Conservation (phyloP, 2,113 vertebrate genomes). For the Barbus barbus region DNA sequence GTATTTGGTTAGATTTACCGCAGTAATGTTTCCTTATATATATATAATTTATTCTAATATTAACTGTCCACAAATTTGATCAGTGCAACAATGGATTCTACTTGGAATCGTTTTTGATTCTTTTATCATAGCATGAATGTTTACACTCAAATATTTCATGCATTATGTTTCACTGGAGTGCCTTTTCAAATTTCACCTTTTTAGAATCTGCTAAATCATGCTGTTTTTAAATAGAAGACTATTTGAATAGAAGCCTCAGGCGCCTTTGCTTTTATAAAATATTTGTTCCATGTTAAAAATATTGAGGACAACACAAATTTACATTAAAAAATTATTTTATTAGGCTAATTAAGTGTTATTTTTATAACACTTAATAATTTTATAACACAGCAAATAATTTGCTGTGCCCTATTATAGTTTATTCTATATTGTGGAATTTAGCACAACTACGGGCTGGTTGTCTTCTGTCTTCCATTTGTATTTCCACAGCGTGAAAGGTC, state of each 20-base stretch:
- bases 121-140: constrained; percentile 13
- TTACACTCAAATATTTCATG: constrained; percentile 9
- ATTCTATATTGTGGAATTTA: too few relatives aligned
- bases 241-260: too few relatives aligned
- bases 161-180: not conserved
- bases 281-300: not conserved
- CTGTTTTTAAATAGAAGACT: too few relatives aligned
- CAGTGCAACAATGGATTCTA: not conserved
- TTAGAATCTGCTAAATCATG: not conserved
- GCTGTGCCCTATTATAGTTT: too few relatives aligned
- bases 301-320: not conserved
- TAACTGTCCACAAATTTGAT: not conserved
- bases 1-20: constrained; percentile 29
- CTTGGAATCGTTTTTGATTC: not conserved
- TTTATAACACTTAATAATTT: too few relatives aligned
- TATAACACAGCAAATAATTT: too few relatives aligned
- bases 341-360: not conserved
- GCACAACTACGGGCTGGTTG: too few relatives aligned
- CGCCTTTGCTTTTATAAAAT: not conserved
- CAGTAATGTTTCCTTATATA: not conserved
- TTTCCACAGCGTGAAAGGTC: too few relatives aligned
- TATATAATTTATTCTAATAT: not conserved
- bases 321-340: not conserved
- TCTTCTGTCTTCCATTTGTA: too few relatives aligned
- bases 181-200: not conserved